Conservation (phyloP, 2,888 invertebrate species). For the Argyra leucocephala region DNA sequence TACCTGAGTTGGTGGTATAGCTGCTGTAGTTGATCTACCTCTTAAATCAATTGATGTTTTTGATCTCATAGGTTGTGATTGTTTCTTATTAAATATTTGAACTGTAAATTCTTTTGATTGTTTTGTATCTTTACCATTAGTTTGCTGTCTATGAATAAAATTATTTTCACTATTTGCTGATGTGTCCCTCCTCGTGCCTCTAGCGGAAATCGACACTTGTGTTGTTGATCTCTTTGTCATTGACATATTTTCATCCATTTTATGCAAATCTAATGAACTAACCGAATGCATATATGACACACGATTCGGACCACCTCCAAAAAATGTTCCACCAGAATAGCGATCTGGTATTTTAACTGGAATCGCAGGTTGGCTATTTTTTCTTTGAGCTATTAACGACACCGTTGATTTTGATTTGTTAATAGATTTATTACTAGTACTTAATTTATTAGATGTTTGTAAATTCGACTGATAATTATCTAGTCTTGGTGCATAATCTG, state of each 20-base stretch:
- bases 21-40: slow-evolving; percentile 28
- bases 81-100: slow-evolving; percentile 41
- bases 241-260: slow-evolving; percentile 40
- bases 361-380: neutral
- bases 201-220: slow-evolving; percentile 28
- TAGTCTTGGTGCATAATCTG: slow-evolving; percentile 28
- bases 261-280: slow-evolving; percentile 42
- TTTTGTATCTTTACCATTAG: slow-evolving; percentile 13
- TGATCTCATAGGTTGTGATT: slow-evolving; percentile 39
- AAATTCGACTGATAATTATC: slow-evolving; percentile 22
- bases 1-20: slow-evolving; percentile 12
- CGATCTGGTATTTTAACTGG: slow-evolving; percentile 28
- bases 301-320: neutral
- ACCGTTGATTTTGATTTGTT: slow-evolving; percentile 16
- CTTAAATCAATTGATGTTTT: slow-evolving; percentile 41
- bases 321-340: slow-evolving; percentile 21
- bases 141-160: slow-evolving; percentile 12
- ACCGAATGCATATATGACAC: slow-evolving; percentile 38
- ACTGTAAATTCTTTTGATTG: slow-evolving; percentile 34
- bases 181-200: slow-evolving; percentile 24
- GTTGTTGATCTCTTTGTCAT: slow-evolving; percentile 37
- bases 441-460: slow-evolving; percentile 1
- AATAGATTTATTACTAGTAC: neutral
- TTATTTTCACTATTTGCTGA: slow-evolving; percentile 16
- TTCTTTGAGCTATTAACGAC: neutral